A percentile compares a stretch with the other conserved stretches of the same genome.
Evolutionary conservation across 2,888 invertebrate species (phyloP).

Genomic region (Thelaira solivaga): DNA sequence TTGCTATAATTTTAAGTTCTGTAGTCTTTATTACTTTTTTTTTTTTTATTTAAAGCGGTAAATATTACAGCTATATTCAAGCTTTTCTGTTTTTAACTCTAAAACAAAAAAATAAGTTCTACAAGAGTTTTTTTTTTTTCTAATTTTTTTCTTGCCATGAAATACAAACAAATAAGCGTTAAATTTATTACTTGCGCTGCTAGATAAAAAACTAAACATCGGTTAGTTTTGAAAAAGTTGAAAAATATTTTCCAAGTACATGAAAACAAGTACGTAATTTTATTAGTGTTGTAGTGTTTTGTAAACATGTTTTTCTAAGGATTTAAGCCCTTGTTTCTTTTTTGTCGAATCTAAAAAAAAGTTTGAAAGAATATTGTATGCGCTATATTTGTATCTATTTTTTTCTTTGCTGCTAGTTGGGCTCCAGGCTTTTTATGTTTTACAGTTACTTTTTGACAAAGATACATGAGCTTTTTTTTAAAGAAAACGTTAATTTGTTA

Average conservation of each 20-base stretch:
- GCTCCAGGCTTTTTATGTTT: slow-evolving; percentile 21
- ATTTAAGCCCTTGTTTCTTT: background rate
- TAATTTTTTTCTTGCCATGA: background rate
- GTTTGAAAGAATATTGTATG: too few relatives aligned
- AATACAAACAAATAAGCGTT: slow-evolving; percentile 61
- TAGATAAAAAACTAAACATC: slow-evolving; percentile 20
- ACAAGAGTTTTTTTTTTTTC: slow-evolving; percentile 24
- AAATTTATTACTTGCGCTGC: slow-evolving; percentile 61
- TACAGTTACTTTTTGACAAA: background rate
- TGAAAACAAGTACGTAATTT: background rate
- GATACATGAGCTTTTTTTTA: background rate
- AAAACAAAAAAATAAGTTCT: slow-evolving; percentile 48
- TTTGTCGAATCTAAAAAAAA: background rate
- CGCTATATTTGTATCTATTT: background rate
- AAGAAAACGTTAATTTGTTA: too few relatives aligned
- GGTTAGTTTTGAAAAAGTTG: background rate
- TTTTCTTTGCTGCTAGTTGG: background rate
- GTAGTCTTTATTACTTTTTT: background rate
- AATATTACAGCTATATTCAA: background rate
- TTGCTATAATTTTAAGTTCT: slow-evolving; percentile 32
- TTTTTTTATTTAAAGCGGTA: slow-evolving; percentile 6
- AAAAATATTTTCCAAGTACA: background rate
- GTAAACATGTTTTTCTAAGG: slow-evolving; percentile 31
- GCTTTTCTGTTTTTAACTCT: background rate
- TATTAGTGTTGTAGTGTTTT: slow-evolving; percentile 28